Base-by-base conservation (phyloP, 2,797 vertebrate genomes). In the Sus cebifrons region DNA sequence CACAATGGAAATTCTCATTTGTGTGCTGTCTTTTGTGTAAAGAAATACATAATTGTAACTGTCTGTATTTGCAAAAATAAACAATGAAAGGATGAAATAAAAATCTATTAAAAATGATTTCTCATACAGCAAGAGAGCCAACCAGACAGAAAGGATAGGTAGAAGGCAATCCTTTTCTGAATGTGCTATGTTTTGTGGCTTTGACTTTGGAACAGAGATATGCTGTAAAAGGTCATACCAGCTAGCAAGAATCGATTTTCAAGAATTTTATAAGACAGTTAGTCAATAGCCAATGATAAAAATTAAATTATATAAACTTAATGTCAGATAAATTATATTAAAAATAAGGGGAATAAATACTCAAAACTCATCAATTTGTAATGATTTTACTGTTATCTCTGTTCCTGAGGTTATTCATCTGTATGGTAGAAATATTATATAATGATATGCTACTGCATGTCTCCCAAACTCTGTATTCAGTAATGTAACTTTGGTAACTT, bases 281-380 rank as follows among this genome's bases (percentile, higher is more conserved):
- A 90, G 49, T 68, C 82, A 82, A 96, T 2, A 64, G 13, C 23
- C 60, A 87, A 83, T 78, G 32, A 54, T 73, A 78, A 85, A 93
- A 84, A 49, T 62, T 68, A 84, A 84, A 36, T 91, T 54, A 49
- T 25, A 32, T 54, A 86, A 74, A 54, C 21, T 86, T 40, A 58
- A 40, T 65, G 36, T 87, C 77, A 73, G 75, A 73, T 52, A 44
- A 79, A 73, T 62, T 77, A 60, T 25, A 52, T 58, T 65, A n/a
- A 68, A 93, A 68, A 74, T 65, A 86, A 95, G 56, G 56, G 83
- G 11, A 83, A 52, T 67, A 84, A 58, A 29, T 64, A 23, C 12
- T 73, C 70, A 85, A 54, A 87, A 73, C 27, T 58, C 10, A 84
- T 62, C 52, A 21, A 6, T 15, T 16, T 36, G 62, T 79, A 88